These are phyloP conservation scores for Labroides dimidiatus DNA, from an alignment of 2,797 vertebrate genomes.

Conservation along the genomic window DNA sequence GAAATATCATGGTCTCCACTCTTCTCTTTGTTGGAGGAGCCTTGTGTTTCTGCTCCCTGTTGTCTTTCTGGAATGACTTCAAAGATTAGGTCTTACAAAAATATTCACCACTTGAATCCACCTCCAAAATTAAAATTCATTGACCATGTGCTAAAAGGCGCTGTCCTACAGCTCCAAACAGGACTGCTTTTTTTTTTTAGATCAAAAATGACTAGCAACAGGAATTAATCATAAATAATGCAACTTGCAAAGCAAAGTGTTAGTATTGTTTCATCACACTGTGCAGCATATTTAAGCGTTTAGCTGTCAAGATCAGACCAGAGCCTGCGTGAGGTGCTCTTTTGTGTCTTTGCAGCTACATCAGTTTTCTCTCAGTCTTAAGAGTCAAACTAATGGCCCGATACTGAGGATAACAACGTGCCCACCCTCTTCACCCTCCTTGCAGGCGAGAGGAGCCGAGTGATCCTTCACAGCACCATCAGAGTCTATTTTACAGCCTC, in stretches of 20 bases:
- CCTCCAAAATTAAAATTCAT: constrained; percentile 66
- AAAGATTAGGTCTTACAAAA: constrained; percentile 68
- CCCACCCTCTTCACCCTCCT: constrained; percentile 21
- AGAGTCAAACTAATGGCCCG: constrained; percentile 18
- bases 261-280: constrained; percentile 1
- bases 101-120: constrained; percentile 52
- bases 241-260: background rate
- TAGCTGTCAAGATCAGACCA: background rate
- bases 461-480: constrained; percentile 30
- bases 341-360: background rate
- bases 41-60: constrained; percentile 66
- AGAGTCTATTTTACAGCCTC: constrained; percentile 33
- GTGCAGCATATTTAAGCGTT: background rate
- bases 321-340: background rate
- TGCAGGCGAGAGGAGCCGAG: constrained; percentile 32
- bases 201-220: constrained; percentile 18
- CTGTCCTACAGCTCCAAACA: constrained; percentile 33
- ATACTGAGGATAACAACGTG: constrained; percentile 25
- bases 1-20: constrained; percentile 47
- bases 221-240: constrained; percentile 36
- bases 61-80: constrained; percentile 74
- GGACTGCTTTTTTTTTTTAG: constrained; percentile 23
- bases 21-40: constrained; percentile 67
- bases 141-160: constrained; percentile 36
- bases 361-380: background rate